phyloP scores from a whole-genome alignment of 2,797 vertebrate genomes.

The Buphagus erythrorhynchus region DNA sequence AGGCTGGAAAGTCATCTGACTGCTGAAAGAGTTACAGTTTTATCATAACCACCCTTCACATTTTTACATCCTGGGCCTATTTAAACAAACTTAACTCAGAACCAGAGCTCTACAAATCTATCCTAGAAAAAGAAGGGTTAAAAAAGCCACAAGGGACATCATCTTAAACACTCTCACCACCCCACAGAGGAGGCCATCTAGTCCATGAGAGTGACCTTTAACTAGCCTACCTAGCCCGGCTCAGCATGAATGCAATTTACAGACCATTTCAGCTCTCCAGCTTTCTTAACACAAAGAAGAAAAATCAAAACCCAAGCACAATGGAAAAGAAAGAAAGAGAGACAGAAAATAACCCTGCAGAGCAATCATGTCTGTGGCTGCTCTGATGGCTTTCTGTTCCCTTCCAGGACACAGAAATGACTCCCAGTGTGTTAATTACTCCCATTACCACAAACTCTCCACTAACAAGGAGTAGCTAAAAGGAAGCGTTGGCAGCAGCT shows the following conservation, averaged over 20 bases:
- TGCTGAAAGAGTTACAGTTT: conserved; percentile 70
- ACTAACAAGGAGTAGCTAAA: conserved; percentile 72
- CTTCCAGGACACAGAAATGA: conserved; percentile 77
- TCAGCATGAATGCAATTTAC: conserved; percentile 79
- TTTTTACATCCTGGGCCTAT: conserved; percentile 48
- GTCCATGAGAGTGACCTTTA: conserved; percentile 73
- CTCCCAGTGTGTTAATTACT: conserved; percentile 81
- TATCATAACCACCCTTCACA: conserved; percentile 62
- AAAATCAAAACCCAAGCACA: conserved; percentile 78
- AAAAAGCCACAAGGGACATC: background rate
- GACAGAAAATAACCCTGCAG: conserved; percentile 78
- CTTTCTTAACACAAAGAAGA: conserved; percentile 77
- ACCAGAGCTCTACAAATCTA: conserved; percentile 53
- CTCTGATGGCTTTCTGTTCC: conserved; percentile 76
- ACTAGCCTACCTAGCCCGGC: conserved; percentile 69
- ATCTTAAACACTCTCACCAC: background rate
- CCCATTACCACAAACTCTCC: conserved; percentile 79
- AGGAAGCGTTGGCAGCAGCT: conserved; percentile 53
- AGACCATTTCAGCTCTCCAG: conserved; percentile 77
- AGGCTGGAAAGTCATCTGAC: conserved; percentile 56
- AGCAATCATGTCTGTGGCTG: conserved; percentile 77
- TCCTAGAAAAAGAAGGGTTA: background rate
- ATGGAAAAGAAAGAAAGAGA: conserved; percentile 68
- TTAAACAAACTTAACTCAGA: conserved; percentile 68
- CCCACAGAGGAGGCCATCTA: conserved; percentile 51